A percentile compares a stretch with the other conserved stretches of the same genome.
Conservation (phyloP, 2,113 vertebrate genomes). For the Hoplias malabaricus region DNA sequence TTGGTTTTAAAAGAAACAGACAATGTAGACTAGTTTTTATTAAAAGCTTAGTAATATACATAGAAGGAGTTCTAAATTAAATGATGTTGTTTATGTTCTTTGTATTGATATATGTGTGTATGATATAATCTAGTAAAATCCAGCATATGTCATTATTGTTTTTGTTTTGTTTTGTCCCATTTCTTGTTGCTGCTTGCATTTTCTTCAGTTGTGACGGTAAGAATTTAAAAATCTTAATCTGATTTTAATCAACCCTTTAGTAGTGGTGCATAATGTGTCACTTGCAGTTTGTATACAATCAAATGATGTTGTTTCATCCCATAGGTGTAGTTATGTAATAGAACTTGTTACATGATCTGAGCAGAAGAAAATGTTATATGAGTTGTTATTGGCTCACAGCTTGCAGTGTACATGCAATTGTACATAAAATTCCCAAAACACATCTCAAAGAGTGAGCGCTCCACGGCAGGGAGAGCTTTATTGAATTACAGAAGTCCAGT, state of each 20-base stretch:
- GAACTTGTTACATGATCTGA: background rate
- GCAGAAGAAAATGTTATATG: background rate
- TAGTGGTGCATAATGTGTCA: background rate
- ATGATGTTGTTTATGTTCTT: background rate
- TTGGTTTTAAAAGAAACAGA: no score
- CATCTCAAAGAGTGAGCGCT: no score
- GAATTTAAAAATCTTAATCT: slow-evolving; percentile 59
- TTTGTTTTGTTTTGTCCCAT: slow-evolving; percentile 40
- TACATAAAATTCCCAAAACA: no score
- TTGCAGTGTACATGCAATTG: no score
- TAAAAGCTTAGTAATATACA: background rate
- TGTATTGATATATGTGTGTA: background rate
- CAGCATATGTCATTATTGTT: slow-evolving; percentile 33
- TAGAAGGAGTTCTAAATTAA: background rate
- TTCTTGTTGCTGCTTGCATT: slow-evolving; percentile 32
- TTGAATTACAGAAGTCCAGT: no score
- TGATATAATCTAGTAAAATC: background rate
- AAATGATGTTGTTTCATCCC: no score
- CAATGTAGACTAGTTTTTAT: background rate
- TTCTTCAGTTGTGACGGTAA: slow-evolving; percentile 92
- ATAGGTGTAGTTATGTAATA: background rate
- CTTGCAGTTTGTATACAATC: background rate
- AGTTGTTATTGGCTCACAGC: background rate
- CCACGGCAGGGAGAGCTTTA: no score
- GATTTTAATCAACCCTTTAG: background rate